These are phyloP conservation scores for Penaeus japonicus DNA, from an alignment of 1,140 invertebrate species.

Conservation along the genomic window DNA sequence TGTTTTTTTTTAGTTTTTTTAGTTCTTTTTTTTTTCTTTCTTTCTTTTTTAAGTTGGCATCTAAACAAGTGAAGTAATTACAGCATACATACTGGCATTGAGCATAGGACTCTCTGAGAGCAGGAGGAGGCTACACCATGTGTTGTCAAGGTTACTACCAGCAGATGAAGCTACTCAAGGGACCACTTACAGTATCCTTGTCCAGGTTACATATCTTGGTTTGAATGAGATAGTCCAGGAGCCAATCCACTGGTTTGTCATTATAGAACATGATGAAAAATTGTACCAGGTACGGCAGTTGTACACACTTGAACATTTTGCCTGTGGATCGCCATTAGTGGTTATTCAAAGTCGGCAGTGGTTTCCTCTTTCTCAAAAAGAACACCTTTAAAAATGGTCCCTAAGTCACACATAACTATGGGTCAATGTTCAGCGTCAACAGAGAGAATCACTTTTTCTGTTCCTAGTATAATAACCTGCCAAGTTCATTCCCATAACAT, in stretches of 20 bases:
- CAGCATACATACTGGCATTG: not conserved
- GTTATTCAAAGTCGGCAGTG: not conserved
- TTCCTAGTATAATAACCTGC: too few relatives aligned
- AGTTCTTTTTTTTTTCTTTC: too few relatives aligned
- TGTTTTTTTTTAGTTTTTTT: not conserved
- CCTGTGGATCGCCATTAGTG: constrained; percentile 66
- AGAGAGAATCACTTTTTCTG: too few relatives aligned
- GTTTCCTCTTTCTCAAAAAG: too few relatives aligned
- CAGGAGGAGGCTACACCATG: not conserved
- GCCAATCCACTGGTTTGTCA: constrained; percentile 97
- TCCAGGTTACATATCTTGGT: constrained; percentile 91
- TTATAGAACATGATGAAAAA: constrained; percentile 96
- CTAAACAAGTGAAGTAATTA: not conserved
- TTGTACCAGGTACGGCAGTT: constrained; percentile 87
- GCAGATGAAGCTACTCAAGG: not conserved
- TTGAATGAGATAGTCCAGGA: constrained; percentile 88
- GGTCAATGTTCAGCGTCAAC: too few relatives aligned
- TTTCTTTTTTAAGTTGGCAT: too few relatives aligned
- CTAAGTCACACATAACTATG: too few relatives aligned
- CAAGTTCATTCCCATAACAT: too few relatives aligned
- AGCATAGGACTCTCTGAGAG: not conserved
- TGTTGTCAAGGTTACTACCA: constrained; percentile 20
- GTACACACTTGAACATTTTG: constrained; percentile 91
- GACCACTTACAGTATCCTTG: constrained; percentile 76
- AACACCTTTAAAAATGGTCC: too few relatives aligned